Conservation (phyloP, 2,113 vertebrate genomes). For the Caloenas nicobarica region DNA sequence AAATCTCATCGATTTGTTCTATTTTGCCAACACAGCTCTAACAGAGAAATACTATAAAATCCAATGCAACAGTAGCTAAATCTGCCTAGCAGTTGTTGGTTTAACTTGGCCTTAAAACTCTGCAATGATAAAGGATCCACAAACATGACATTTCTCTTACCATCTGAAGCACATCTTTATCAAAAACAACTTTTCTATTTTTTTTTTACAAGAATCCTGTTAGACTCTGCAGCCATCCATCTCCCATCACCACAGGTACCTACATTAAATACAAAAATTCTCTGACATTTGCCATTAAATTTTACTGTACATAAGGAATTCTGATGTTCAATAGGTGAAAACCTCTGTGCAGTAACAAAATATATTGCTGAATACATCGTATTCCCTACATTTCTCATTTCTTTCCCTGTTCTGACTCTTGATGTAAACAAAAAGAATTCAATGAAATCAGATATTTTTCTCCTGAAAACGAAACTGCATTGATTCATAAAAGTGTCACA, state of each 20-base stretch:
- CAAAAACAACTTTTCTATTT: not conserved
- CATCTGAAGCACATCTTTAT: not conserved
- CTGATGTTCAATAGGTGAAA: not conserved
- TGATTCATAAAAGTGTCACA: not conserved
- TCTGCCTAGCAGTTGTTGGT: not conserved
- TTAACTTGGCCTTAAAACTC: not conserved
- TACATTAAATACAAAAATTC: not conserved
- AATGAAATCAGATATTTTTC: not conserved
- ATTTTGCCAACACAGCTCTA: conserved; percentile 22
- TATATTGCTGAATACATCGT: not conserved
- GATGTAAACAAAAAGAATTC: not conserved
- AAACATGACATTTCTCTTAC: accelerated
- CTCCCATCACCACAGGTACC: not conserved
- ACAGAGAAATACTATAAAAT: not conserved
- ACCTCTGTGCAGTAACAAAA: not conserved
- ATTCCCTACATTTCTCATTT: not conserved
- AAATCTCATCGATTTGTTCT: conserved; percentile 10
- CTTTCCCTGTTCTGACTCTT: not conserved
- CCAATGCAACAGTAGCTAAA: not conserved
- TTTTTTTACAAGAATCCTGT: not conserved
- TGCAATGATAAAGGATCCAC: not conserved
- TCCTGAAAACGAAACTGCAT: not conserved
- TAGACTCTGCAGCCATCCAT: not conserved
- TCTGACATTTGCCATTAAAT: not conserved
- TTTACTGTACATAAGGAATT: not conserved